phyloP scores from a whole-genome alignment of 1,140 invertebrate genomes.

The Papilio dardanus region DNA sequence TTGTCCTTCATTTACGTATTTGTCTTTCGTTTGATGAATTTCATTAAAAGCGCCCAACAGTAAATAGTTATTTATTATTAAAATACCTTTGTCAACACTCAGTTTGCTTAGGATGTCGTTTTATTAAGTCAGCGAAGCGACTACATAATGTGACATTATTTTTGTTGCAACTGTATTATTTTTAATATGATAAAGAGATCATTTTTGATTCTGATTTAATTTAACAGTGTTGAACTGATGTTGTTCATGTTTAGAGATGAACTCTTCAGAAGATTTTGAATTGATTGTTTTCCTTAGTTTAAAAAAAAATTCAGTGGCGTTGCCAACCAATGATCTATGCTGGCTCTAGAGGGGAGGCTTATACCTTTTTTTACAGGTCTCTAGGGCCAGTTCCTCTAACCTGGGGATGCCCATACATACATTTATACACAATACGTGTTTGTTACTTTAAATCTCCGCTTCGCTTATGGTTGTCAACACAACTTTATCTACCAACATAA shows the following conservation, averaged over 20 bases:
- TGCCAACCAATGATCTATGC: no score
- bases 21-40: slow-evolving; percentile 13
- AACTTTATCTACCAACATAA: neutral
- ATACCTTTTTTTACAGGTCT: no score
- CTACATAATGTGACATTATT: neutral
- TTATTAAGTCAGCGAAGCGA: neutral
- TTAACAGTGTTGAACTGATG: no score
- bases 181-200: no score
- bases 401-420: neutral
- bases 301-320: no score
- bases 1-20: neutral
- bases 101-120: neutral
- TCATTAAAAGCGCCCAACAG: neutral
- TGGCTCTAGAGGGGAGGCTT: no score
- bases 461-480: neutral
- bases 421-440: neutral
- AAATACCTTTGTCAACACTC: neutral
- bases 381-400: no score
- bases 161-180: neutral
- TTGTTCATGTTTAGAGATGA: no score
- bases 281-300: no score
- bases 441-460: neutral
- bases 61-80: slow-evolving; percentile 5
- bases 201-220: no score
- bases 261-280: no score